Conservation (phyloP, 1,140 invertebrate genomes). For the Drosophila funebris region DNA sequence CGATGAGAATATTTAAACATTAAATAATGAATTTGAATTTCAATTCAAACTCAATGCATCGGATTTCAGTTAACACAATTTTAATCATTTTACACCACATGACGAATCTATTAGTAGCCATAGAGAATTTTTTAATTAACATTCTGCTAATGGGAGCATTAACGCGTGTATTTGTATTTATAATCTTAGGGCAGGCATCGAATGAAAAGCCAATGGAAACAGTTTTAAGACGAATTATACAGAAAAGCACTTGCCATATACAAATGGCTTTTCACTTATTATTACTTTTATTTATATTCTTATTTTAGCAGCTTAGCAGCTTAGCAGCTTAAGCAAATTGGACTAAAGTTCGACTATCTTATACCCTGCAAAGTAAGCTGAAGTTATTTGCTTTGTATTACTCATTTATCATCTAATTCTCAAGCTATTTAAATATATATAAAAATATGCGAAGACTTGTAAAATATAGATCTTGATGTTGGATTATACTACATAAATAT, state of each 20-base stretch:
- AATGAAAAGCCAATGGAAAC: not conserved
- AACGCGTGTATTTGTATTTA: slow-evolving; percentile 23
- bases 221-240: not conserved
- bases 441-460: too few relatives aligned
- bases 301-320: not conserved
- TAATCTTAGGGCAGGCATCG: not conserved
- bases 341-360: not conserved
- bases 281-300: not conserved
- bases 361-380: too few relatives aligned
- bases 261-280: not conserved
- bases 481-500: too few relatives aligned
- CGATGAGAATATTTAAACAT: slow-evolving; percentile 22
- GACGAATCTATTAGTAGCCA: slow-evolving; percentile 75
- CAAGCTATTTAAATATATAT: too few relatives aligned
- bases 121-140: slow-evolving; percentile 65
- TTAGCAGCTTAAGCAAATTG: not conserved
- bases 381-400: too few relatives aligned
- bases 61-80: slow-evolving; percentile 27
- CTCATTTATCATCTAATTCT: not conserved
- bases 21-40: slow-evolving; percentile 6
- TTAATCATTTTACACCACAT: slow-evolving; percentile 46
- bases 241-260: not conserved
- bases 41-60: not conserved
- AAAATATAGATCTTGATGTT: too few relatives aligned
- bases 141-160: slow-evolving; percentile 20